phyloP scores from a whole-genome alignment of 2,888 invertebrate genomes.

The Leptinotarsa juncta region DNA sequence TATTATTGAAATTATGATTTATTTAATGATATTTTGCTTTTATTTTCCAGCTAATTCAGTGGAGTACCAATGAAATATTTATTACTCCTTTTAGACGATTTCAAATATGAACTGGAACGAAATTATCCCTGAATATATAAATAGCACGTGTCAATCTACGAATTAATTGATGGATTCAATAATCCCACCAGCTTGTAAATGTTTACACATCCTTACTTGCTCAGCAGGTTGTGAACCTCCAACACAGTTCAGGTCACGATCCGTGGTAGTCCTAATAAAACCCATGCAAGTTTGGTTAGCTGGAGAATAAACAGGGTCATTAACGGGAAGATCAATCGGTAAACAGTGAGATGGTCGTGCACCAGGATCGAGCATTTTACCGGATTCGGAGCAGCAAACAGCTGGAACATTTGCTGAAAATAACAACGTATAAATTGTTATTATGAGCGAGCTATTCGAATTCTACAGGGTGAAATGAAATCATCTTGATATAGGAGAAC shows the following conservation, averaged over 20 bases:
- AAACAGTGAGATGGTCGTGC: conserved; percentile 1
- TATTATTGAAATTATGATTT: too few species aligned
- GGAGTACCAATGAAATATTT: too few species aligned
- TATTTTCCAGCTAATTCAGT: too few species aligned
- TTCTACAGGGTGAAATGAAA: too few species aligned
- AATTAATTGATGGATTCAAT: background rate
- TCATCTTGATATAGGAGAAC: too few species aligned
- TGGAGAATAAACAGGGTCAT: conserved; percentile 58
- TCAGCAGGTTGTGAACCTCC: conserved; percentile 21
- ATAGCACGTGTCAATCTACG: background rate
- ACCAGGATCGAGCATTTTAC: conserved; percentile 55
- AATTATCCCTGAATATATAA: background rate
- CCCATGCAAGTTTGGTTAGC: conserved; percentile 60
- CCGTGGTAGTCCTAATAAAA: conserved; percentile 62
- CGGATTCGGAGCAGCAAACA: conserved; percentile 6
- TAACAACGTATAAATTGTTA: background rate
- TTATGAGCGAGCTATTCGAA: background rate
- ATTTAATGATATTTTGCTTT: too few species aligned
- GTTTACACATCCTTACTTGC: conserved; percentile 42
- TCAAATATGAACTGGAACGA: too few species aligned
- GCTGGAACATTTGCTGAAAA: background rate
- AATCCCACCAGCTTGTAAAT: background rate
- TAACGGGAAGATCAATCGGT: conserved; percentile 50
- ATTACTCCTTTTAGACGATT: too few species aligned
- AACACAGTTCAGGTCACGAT: conserved; percentile 50